A percentile compares a stretch with the other conserved stretches of the same genome.
phyloP scores from a whole-genome alignment of 2,888 invertebrate species.

The Dicyrtomina minuta region DNA sequence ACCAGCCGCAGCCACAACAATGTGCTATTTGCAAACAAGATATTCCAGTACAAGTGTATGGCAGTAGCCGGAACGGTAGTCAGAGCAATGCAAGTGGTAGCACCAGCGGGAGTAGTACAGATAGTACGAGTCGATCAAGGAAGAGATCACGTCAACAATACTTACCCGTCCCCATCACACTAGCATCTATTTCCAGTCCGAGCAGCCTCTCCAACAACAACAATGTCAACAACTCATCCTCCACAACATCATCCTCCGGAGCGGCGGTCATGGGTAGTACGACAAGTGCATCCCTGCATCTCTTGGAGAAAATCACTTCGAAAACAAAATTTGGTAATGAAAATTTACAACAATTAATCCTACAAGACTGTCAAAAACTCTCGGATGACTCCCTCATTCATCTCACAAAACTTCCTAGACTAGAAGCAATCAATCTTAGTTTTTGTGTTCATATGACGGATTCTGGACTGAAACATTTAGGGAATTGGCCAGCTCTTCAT shows the following conservation, averaged over 20 bases:
- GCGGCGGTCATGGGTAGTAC: too few species aligned
- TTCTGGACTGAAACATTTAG: slow-evolving; percentile 82
- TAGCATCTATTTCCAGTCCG: too few species aligned
- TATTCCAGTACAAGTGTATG: neutral
- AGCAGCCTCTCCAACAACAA: too few species aligned
- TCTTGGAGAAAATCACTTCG: slow-evolving; percentile 41
- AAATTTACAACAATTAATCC: slow-evolving; percentile 77
- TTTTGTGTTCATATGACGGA: slow-evolving; percentile 95
- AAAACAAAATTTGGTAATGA: slow-evolving; percentile 44
- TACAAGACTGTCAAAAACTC: slow-evolving; percentile 92
- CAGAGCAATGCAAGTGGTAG: too few species aligned
- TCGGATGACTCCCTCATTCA: slow-evolving; percentile 87
- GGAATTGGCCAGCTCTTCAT: slow-evolving; percentile 77
- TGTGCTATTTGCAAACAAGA: slow-evolving; percentile 32
- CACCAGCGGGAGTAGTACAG: too few species aligned
- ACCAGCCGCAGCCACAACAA: too few species aligned
- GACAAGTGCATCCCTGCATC: neutral
- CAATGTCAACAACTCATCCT: neutral
- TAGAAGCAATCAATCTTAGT: slow-evolving; percentile 85
- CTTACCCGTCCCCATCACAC: neutral
- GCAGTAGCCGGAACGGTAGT: neutral
- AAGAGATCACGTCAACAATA: neutral
- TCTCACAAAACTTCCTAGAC: slow-evolving; percentile 68
- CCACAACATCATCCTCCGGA: neutral
- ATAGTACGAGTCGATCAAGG: too few species aligned